These are phyloP conservation scores for Actinostola sp. DNA, from an alignment of 92 coral and sea anemone species.

Conservation along the genomic window DNA sequence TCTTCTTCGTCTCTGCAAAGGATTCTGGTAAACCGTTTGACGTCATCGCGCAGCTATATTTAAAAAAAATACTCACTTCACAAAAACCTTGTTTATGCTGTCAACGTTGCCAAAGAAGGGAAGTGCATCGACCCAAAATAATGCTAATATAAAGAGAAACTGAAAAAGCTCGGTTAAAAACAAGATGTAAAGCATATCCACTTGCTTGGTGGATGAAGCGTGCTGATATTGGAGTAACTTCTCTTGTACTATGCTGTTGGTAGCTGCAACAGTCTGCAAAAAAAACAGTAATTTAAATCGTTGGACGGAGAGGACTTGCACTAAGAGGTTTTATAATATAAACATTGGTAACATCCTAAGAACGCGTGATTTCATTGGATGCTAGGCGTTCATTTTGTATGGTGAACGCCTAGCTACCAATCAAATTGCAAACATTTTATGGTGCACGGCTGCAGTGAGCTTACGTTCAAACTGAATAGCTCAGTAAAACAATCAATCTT, in stretches of 20 bases:
- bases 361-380: no score
- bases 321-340: no score
- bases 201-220: slow-evolving; percentile 5
- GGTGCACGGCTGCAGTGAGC: no score
- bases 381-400: no score
- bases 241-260: slow-evolving; percentile 67
- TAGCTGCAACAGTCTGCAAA: slow-evolving; percentile 61
- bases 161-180: slow-evolving; percentile 4
- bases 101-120: slow-evolving; percentile 43
- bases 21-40: background rate
- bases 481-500: no score
- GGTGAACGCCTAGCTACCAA: no score
- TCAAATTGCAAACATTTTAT: no score
- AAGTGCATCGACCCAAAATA: slow-evolving; percentile 48
- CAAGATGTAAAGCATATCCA: slow-evolving; percentile 27
- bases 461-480: no score
- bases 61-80: slow-evolving; percentile 30
- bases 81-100: slow-evolving; percentile 20
- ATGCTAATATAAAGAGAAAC: background rate
- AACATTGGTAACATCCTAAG: no score
- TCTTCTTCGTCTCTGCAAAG: background rate
- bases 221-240: slow-evolving; percentile 19
- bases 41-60: no score
- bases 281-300: background rate
- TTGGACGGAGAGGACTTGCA: no score